Percentiles rank a stretch among this genome's conserved stretches.
Conservation (phyloP, 1,140 invertebrate species). For the Teleogryllus occipitalis region DNA sequence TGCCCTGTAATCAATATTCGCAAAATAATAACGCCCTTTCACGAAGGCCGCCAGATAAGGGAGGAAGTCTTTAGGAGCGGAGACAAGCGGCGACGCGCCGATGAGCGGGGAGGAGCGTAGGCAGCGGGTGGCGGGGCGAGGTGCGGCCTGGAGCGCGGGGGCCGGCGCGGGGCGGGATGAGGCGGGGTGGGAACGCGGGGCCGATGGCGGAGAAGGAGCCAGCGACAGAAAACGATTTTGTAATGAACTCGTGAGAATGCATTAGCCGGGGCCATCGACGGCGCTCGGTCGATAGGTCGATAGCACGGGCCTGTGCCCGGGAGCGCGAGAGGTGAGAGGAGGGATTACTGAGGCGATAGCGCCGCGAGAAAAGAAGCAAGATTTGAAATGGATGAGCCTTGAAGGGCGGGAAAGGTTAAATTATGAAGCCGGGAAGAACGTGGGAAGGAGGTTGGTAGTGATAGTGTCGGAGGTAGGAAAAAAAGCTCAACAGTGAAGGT, state of each 20-base stretch:
- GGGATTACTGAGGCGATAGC: background rate
- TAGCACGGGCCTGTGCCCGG: background rate
- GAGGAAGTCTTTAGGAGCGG: background rate
- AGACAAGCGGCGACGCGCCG: background rate
- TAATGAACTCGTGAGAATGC: slow-evolving; percentile 4
- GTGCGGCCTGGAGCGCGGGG: too few species aligned
- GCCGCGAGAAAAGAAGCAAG: background rate
- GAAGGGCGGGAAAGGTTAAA: background rate
- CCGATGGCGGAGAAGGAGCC: background rate
- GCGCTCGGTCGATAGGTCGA: background rate
- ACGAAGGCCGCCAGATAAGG: background rate
- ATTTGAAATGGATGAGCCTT: slow-evolving; percentile 1
- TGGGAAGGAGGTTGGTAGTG: background rate
- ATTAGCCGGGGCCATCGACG: background rate
- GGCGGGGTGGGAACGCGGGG: too few species aligned
- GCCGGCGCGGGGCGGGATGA: too few species aligned
- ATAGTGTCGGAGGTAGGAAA: background rate
- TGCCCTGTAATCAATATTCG: background rate
- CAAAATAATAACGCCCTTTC: background rate
- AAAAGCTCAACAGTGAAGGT: background rate
- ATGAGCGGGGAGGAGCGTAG: too few species aligned
- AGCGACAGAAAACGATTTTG: slow-evolving; percentile 1
- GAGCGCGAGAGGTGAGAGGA: background rate
- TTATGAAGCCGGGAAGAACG: background rate
- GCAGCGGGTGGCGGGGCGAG: too few species aligned